A percentile compares a stretch with the other conserved stretches of the same genome.
Conservation (phyloP, 2,888 invertebrate species). For the Belgica antarctica region DNA sequence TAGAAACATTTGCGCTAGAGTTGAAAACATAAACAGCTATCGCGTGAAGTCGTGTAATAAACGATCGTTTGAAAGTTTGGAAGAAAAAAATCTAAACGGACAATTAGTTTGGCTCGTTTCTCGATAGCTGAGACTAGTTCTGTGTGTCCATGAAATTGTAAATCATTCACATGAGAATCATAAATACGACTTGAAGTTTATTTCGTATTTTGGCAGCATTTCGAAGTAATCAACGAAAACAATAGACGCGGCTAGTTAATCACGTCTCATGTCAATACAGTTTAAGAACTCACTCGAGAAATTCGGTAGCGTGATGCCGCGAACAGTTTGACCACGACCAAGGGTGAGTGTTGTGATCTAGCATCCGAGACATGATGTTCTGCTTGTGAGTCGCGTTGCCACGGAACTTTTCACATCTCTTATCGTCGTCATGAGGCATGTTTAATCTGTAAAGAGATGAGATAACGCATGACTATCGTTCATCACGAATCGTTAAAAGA, state of each 20-base stretch:
- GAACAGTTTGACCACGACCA: conserved; percentile 89
- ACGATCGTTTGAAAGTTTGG: conserved; percentile 6
- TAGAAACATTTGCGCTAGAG: conserved; percentile 21
- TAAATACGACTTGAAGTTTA: background rate
- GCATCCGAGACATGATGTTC: conserved; percentile 79
- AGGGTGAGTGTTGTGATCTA: conserved; percentile 77
- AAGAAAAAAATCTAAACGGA: conserved; percentile 7
- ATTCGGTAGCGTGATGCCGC: conserved; percentile 70
- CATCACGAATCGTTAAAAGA: background rate
- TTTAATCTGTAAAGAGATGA: conserved; percentile 61
- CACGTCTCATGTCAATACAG: background rate
- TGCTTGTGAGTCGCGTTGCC: conserved; percentile 56
- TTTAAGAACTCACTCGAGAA: conserved; percentile 68
- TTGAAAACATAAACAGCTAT: conserved; percentile 20
- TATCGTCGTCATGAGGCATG: conserved; percentile 83
- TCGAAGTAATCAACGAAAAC: conserved; percentile 18
- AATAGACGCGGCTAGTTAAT: conserved; percentile 37
- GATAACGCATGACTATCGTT: background rate
- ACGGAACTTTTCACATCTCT: conserved; percentile 63
- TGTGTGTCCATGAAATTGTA: conserved; percentile 1
- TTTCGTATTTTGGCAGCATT: conserved; percentile 33
- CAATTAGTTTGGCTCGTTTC: conserved; percentile 16
- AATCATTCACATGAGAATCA: background rate
- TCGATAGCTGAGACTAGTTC: background rate
- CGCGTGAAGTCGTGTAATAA: conserved; percentile 28